These are phyloP conservation scores for Neuroscelio doddi DNA, from an alignment of 2,888 invertebrate genomes.

Conservation along the genomic window DNA sequence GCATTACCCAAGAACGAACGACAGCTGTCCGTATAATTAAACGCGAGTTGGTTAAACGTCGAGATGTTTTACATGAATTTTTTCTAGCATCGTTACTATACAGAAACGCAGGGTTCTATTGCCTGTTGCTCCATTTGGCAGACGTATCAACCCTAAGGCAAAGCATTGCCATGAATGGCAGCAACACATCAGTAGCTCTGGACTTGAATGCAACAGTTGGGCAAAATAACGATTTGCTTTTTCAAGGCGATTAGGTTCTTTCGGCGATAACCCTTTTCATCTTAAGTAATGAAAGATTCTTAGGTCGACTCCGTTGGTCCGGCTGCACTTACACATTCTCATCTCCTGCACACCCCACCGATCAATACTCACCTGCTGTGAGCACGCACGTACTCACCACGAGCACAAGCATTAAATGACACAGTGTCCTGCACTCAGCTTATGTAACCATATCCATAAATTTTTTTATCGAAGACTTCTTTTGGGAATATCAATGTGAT, in stretches of 20 bases:
- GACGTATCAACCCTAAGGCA: neutral
- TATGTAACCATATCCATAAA: neutral
- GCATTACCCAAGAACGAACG: too few relatives aligned
- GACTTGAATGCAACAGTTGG: slow-evolving; percentile 1
- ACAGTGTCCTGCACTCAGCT: neutral
- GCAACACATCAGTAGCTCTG: neutral
- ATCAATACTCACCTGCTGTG: slow-evolving; percentile 6
- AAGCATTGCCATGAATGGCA: neutral
- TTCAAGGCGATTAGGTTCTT: neutral
- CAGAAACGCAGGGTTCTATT: too few relatives aligned
- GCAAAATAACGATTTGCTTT: neutral
- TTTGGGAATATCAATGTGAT: neutral
- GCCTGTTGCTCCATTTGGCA: slow-evolving; percentile 3
- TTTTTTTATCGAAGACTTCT: neutral
- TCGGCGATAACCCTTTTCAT: neutral
- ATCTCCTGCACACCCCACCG: neutral
- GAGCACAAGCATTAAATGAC: neutral
- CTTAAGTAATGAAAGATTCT: slow-evolving; percentile 1
- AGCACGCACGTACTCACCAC: slow-evolving; percentile 5
- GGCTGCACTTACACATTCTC: slow-evolving; percentile 2
- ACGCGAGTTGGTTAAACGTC: too few relatives aligned
- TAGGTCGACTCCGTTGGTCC: neutral
- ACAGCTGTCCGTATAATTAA: too few relatives aligned
- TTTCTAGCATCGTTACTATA: too few relatives aligned
- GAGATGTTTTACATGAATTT: too few relatives aligned